Evolutionary conservation across 2,113 vertebrate species (phyloP), one percentile per base, ranked within the genome.

Genomic region (Clarias magur): DNA sequence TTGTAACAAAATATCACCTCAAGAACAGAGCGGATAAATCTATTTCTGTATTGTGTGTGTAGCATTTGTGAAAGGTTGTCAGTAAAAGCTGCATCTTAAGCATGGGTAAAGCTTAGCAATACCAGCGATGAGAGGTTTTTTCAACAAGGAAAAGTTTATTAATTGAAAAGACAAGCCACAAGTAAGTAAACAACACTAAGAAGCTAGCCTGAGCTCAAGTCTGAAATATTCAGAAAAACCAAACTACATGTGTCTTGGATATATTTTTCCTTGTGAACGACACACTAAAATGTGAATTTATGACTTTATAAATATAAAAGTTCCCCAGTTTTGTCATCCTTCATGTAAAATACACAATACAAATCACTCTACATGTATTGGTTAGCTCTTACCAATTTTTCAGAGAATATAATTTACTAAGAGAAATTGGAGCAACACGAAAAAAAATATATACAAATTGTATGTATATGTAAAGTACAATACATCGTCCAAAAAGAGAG

Each of bases 221-320:
- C 95, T 96, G 95, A 96, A 96, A 96, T 96, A 95, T 96, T 96
- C 95, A 96, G 95, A 95, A 95, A 86, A 95, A 95, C 93, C 92
- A 94, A 95, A 96, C 95, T 96, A 96, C 94, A 95, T 95, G 95
- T 96, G 94, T 96, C 95, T 93, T 93, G 93, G 93, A 95, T 95
- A 94, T 94, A 94, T 89, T 89, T 89, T 80, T 93, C 93, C 93
- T 95, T 93, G 93, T 92, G 93, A 48, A 95, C 91, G 93, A 96
- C 95, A 95, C 95, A 95, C 95, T 95, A 79, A 95, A 95, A 94
- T 93, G 92, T 95, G 94, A 92, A 94, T 92, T 92, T 93, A 92
- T 91, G 90, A 93, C 91, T 94, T 94, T 95, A 95, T 95, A 95
- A 95, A 95, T 96, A 96, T 95, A 96, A 95, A 95, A 96, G 93